Percentiles rank a stretch among this genome's conserved stretches.
Evolutionary conservation across 2,113 vertebrate genomes (phyloP).

Genomic region (Haplochromis vanheusdeni): DNA sequence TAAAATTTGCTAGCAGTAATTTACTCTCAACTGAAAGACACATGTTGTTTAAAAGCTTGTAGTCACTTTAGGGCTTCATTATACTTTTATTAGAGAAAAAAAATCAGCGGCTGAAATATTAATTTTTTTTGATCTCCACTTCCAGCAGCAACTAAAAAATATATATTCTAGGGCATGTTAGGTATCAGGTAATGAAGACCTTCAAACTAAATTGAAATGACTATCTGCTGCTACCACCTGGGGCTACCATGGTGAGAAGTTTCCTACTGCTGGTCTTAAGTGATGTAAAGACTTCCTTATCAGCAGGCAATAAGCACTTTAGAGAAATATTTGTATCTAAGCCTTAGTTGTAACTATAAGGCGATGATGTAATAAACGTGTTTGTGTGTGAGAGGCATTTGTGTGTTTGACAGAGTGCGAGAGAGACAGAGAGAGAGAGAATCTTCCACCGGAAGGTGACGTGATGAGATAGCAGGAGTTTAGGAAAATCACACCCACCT

Average conservation of each 20-base stretch:
- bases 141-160: background rate
- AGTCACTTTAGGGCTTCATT: background rate
- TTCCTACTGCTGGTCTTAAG: background rate
- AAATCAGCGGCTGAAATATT: background rate
- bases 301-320: constrained; percentile 1
- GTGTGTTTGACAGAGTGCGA: background rate
- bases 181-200: constrained; percentile 2
- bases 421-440: background rate
- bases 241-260: background rate
- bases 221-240: constrained; percentile 33
- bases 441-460: background rate
- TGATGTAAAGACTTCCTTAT: constrained; percentile 14
- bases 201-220: constrained; percentile 14
- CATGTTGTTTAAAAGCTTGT: background rate
- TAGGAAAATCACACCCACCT: background rate
- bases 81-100: background rate
- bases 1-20: background rate
- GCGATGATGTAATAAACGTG: background rate
- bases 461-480: background rate
- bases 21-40: background rate
- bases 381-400: background rate
- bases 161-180: background rate
- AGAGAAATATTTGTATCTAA: background rate
- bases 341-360: background rate
- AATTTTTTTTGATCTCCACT: background rate